These are phyloP conservation scores for Drosophila mojavensis DNA, from an alignment of 1,140 invertebrate genomes.

Conservation along the genomic window DNA sequence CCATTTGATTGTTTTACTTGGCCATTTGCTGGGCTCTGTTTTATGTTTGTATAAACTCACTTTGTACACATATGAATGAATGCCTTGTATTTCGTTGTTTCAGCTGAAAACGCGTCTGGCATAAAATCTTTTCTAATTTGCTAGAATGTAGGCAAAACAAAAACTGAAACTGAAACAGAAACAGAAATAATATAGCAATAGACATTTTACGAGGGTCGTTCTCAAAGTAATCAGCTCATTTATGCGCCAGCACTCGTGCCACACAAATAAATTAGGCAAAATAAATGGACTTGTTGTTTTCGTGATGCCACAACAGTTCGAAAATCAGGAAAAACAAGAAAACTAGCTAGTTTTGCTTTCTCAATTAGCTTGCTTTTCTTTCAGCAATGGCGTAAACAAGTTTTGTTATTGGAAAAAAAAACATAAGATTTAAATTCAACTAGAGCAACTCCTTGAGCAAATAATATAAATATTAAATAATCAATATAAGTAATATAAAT, in stretches of 20 bases:
- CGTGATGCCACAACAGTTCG: neutral
- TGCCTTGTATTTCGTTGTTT: constrained; percentile 8
- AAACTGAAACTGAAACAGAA: neutral
- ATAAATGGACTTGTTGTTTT: constrained; percentile 41
- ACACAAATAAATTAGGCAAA: constrained; percentile 33
- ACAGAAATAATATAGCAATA: constrained; percentile 15
- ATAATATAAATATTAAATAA: too few relatives aligned
- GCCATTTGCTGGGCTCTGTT: constrained; percentile 43
- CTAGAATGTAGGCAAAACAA: constrained; percentile 15
- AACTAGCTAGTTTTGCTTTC: neutral
- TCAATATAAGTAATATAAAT: neutral
- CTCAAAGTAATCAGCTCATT: constrained; percentile 40
- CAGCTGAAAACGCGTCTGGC: constrained; percentile 61
- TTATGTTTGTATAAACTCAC: constrained; percentile 38
- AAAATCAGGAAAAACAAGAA: constrained; percentile 9
- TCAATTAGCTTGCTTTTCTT: constrained; percentile 29
- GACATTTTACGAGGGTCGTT: constrained; percentile 45
- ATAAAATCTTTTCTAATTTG: constrained; percentile 69
- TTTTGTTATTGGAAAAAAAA: constrained; percentile 1
- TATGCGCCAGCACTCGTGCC: constrained; percentile 24
- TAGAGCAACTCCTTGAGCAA: too few relatives aligned
- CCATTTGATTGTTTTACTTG: constrained; percentile 52
- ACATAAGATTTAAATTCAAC: too few relatives aligned
- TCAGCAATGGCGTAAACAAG: constrained; percentile 4
- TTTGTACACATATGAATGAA: constrained; percentile 14